phyloP scores from a whole-genome alignment of 2,888 invertebrate species.

The Blastobasis adustella region DNA sequence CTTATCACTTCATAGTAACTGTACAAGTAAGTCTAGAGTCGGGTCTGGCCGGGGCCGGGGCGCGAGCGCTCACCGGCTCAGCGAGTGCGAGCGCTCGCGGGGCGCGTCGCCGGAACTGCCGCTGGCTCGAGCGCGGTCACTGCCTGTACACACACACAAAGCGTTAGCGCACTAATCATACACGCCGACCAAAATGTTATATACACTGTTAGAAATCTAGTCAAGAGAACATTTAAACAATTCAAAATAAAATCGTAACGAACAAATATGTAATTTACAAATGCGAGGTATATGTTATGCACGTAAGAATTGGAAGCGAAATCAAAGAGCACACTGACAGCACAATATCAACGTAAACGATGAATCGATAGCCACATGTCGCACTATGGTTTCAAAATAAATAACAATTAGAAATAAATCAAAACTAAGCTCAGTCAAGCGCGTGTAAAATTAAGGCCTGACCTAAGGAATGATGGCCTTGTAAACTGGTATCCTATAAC shows the following conservation, averaged over 20 bases:
- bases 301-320: conserved; percentile 21
- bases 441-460: conserved; percentile 44
- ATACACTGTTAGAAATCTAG: too few species aligned
- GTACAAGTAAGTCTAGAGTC: conserved; percentile 40
- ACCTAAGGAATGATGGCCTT: conserved; percentile 71
- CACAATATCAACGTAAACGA: conserved; percentile 26
- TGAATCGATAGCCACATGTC: conserved; percentile 33
- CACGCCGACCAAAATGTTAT: too few species aligned
- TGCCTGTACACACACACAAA: conserved; percentile 40
- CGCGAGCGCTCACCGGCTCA: conserved; percentile 77
- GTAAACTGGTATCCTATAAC: conserved; percentile 72
- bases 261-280: conserved; percentile 21
- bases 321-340: conserved; percentile 41
- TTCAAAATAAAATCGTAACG: conserved; percentile 1
- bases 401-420: conserved; percentile 41
- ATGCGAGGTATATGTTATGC: conserved; percentile 10
- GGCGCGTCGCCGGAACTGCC: conserved; percentile 48
- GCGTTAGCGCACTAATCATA: too few species aligned
- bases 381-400: conserved; percentile 45
- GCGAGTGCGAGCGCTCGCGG: conserved; percentile 75
- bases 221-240: too few species aligned
- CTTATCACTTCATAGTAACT: conserved; percentile 66
- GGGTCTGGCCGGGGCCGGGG: conserved; percentile 13
- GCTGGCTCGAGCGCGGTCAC: conserved; percentile 58
- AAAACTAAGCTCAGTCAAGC: conserved; percentile 44